A percentile compares a stretch with the other conserved stretches of the same genome.
Conservation (phyloP, 2,888 invertebrate genomes). For the Caenorhabditis panamensis region DNA sequence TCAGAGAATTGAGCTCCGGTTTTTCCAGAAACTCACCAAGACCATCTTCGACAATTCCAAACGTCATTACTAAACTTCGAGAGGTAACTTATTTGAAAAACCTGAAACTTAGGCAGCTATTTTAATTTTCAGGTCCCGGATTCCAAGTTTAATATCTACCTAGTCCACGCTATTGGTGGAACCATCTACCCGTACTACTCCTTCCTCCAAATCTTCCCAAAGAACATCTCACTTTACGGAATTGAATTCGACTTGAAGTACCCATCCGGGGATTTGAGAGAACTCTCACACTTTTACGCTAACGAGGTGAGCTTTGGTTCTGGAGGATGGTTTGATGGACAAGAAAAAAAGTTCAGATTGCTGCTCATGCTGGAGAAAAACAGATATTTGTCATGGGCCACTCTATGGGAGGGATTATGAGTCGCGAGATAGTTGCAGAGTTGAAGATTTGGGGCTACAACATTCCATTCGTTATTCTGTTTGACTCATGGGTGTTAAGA, state of each 20-base stretch:
- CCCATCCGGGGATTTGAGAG: conserved; percentile 67
- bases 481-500: conserved; percentile 75
- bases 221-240: conserved; percentile 72
- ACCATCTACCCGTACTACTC: conserved; percentile 78
- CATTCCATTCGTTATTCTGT: conserved; percentile 70
- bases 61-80: conserved; percentile 64
- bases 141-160: conserved; percentile 70
- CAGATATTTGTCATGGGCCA: conserved; percentile 75
- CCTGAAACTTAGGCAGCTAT: neutral
- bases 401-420: conserved; percentile 77
- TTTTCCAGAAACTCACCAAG: conserved; percentile 2
- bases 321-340: neutral
- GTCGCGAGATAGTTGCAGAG: conserved; percentile 71
- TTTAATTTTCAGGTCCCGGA: conserved; percentile 43
- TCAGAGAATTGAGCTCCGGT: conserved; percentile 32
- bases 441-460: conserved; percentile 64
- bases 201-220: conserved; percentile 73
- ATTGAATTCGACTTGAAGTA: conserved; percentile 73
- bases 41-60: conserved; percentile 15
- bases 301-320: conserved; percentile 62
- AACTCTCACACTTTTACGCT: conserved; percentile 74
- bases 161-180: conserved; percentile 79
- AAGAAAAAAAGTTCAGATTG: conserved; percentile 60
- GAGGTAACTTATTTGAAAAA: conserved; percentile 33
- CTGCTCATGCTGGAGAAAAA: conserved; percentile 62